These are phyloP conservation scores for Dipodomys stephensi DNA, from an alignment of 2,113 vertebrate species.

Conservation along the genomic window DNA sequence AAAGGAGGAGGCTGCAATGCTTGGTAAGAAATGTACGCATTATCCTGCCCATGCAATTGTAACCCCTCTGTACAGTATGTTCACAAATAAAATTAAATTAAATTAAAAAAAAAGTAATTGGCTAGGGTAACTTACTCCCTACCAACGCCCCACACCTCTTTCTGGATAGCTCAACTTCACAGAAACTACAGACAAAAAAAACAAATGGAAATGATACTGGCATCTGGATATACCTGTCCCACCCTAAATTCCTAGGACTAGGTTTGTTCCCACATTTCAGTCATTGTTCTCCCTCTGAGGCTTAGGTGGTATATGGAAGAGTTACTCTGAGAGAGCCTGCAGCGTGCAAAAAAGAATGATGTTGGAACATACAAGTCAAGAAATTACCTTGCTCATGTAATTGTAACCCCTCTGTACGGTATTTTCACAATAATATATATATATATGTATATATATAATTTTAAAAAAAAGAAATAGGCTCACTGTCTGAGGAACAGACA, in stretches of 20 bases:
- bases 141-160: not conserved
- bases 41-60: too few species aligned
- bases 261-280: not conserved
- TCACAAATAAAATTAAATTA: too few species aligned
- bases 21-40: too few species aligned
- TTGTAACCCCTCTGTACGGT: too few species aligned
- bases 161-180: not conserved
- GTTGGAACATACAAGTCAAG: not conserved
- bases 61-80: too few species aligned
- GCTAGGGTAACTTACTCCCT: not conserved
- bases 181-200: not conserved
- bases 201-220: not conserved
- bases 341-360: not conserved
- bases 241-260: not conserved
- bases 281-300: not conserved
- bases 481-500: not conserved
- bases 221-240: not conserved
- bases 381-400: not conserved
- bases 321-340: not conserved
- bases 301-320: not conserved
- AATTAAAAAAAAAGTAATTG: too few species aligned
- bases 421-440: too few species aligned
- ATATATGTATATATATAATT: too few species aligned
- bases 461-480: not conserved
- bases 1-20: too few species aligned